Base-by-base conservation (phyloP, 2,888 invertebrate genomes). In the Dione vanillae region DNA sequence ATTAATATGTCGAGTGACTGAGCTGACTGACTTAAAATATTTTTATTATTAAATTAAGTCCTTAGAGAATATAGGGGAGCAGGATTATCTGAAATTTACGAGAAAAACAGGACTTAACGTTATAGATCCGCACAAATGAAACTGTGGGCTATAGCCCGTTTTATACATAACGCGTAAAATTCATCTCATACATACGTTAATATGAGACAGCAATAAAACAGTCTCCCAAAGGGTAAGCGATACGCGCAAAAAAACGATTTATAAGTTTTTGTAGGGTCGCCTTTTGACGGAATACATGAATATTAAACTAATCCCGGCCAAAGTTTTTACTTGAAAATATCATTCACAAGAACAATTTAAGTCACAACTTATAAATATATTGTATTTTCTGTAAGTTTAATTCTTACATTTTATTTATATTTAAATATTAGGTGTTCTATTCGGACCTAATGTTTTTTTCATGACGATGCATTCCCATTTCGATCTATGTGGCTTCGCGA, bases 211-310 rank as follows among this genome's bases (percentile, higher is more conserved):
- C 64, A 47, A 64, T 64, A 81, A 79, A 81, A 67, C 52, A 40
- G 66, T 27, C 9, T 80, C 82, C 80, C 82, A 83, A 82, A 83
- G 82, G 81, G 79, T 82, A 79, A 82, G 77, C 80, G 80, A 80
- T 83, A 82, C 77, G 77, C 71, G 69, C 80, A 85, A 85, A 85
- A 85, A 87, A 89, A 88, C 86, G 85, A 86, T 87, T 87, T 86
- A 84, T 82, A 85, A 84, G 84, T 86, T 85, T 87, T 85, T 88
- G 83, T 79, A 76, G 45, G 76, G 76, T 71, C 82, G 78, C 80
- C 79, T 71, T 81, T 82, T 80, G 71, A 79, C 76, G 73, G 81
- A 74, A 75, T 75, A 74, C 70, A 74, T 74, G 72, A 74, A 75
- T 75, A 75, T 71, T 72, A 69, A 71, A 62, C 59, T 59, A 72